A percentile compares a stretch with the other conserved stretches of the same genome.
Evolutionary conservation across 1,140 invertebrate genomes (phyloP).

Genomic region (Tribolium madens): DNA sequence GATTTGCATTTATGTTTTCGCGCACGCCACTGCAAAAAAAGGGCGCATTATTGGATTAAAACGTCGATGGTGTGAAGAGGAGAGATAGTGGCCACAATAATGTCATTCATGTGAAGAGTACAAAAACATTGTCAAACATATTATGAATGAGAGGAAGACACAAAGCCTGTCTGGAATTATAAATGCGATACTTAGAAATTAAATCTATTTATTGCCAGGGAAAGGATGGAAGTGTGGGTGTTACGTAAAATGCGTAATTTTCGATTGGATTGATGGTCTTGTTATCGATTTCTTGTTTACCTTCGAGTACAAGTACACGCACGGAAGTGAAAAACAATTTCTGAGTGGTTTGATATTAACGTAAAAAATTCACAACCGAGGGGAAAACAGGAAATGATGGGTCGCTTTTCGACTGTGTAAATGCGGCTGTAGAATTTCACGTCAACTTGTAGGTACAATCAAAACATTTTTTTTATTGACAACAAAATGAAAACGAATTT

Average conservation of each 20-base stretch:
- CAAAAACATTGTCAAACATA: constrained; percentile 37
- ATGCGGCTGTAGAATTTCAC: not conserved
- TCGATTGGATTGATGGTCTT: constrained; percentile 12
- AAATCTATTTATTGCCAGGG: constrained; percentile 13
- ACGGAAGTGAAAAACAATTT: constrained; percentile 29
- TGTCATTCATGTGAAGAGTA: constrained; percentile 31
- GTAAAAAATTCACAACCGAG: not conserved
- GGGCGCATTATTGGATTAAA: constrained; percentile 18
- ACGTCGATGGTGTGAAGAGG: constrained; percentile 22
- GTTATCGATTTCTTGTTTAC: constrained; percentile 32
- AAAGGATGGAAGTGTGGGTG: not conserved
- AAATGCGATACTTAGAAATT: constrained; percentile 38
- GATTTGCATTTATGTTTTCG: constrained; percentile 12
- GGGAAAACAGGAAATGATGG: constrained; percentile 8
- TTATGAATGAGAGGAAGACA: constrained; percentile 36
- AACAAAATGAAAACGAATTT: not conserved
- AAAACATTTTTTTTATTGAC: too few species aligned
- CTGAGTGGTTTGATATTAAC: constrained; percentile 8
- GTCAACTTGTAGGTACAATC: not conserved
- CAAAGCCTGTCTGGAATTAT: constrained; percentile 37
- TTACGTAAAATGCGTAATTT: constrained; percentile 29
- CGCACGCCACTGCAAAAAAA: not conserved
- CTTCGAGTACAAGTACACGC: constrained; percentile 5
- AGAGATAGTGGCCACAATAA: constrained; percentile 27
- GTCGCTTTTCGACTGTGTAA: not conserved